Evolutionary conservation across 2,113 vertebrate species (phyloP).

Genomic region (Otis tarda): DNA sequence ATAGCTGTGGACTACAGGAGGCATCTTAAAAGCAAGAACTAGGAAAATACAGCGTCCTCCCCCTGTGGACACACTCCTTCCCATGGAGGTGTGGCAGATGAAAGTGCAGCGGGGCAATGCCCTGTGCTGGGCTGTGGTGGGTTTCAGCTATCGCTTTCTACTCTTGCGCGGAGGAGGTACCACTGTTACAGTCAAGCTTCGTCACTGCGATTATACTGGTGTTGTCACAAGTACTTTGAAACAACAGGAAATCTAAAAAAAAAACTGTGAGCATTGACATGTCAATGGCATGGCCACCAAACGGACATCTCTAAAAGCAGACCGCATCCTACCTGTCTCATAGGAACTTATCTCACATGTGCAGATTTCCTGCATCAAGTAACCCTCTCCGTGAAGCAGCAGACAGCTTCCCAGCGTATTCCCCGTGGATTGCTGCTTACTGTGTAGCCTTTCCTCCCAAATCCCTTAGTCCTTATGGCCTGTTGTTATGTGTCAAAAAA

Average conservation of each 20-base stretch:
- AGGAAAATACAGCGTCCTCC: neutral
- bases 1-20: neutral
- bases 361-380: slow-evolving; percentile 1
- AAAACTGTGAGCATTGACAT: neutral
- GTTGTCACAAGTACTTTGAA: neutral
- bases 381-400: neutral
- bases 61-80: rapidly evolving
- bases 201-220: neutral
- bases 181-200: neutral
- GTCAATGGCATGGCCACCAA: neutral
- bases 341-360: neutral
- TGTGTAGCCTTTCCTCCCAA: neutral
- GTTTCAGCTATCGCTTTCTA: neutral
- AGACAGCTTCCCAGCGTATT: neutral
- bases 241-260: slow-evolving; percentile 2
- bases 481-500: neutral
- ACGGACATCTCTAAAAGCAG: neutral
- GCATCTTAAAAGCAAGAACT: neutral
- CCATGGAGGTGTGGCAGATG: rapidly evolving
- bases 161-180: neutral
- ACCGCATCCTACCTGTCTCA: neutral
- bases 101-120: rapidly evolving
- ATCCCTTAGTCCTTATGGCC: neutral
- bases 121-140: rapidly evolving
- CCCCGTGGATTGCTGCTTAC: neutral